These are phyloP conservation scores for Pyrrhia umbra DNA, from an alignment of 2,888 invertebrate genomes.

Conservation along the genomic window DNA sequence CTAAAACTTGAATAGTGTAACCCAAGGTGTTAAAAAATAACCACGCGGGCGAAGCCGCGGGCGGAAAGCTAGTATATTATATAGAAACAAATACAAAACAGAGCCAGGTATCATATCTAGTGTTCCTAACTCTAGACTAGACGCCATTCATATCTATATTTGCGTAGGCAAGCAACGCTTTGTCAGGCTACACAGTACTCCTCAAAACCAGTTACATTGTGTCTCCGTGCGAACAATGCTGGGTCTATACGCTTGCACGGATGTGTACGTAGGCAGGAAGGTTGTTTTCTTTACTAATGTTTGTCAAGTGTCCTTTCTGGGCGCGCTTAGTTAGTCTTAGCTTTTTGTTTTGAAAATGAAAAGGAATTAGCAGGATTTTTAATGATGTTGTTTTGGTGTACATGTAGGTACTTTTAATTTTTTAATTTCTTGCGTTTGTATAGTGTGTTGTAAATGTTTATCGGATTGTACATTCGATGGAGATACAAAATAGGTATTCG, in stretches of 20 bases:
- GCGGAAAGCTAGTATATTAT: not conserved
- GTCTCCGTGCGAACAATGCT: conserved; percentile 39
- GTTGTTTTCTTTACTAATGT: conserved; percentile 41
- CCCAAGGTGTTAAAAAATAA: too few relatives aligned
- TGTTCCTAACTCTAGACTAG: conserved; percentile 40
- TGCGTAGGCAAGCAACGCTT: conserved; percentile 41
- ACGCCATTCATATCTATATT: conserved; percentile 44
- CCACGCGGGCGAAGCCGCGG: too few relatives aligned
- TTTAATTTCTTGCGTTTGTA: too few relatives aligned
- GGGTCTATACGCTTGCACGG: conserved; percentile 7
- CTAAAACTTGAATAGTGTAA: too few relatives aligned
- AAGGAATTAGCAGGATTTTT: not conserved
- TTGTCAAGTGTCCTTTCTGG: conserved; percentile 47
- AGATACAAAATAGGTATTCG: too few relatives aligned
- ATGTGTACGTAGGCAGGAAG: conserved; percentile 29
- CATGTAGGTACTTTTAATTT: not conserved
- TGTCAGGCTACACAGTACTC: conserved; percentile 33
- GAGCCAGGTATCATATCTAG: conserved; percentile 38
- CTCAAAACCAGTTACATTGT: conserved; percentile 56
- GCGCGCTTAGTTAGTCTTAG: conserved; percentile 42
- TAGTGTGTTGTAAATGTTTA: too few relatives aligned
- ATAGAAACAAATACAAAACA: not conserved
- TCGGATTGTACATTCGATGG: too few relatives aligned
- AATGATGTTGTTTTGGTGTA: not conserved
- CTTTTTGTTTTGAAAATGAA: conserved; percentile 16